Conservation (phyloP, 2,113 vertebrate genomes). For the Myotis brandtii region DNA sequence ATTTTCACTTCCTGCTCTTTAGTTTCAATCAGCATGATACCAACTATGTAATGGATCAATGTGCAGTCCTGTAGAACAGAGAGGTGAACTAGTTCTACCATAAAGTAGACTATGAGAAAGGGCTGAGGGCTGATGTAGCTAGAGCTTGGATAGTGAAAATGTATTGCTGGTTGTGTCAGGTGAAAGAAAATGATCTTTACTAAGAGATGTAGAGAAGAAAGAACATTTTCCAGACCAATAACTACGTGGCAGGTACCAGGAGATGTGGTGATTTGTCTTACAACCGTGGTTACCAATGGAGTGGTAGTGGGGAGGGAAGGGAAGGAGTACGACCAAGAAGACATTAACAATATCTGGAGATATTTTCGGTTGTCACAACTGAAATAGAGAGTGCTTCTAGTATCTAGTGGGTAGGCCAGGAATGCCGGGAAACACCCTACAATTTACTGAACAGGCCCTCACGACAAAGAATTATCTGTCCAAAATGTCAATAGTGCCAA, state of each 20-base stretch:
- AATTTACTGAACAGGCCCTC: background rate
- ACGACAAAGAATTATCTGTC: background rate
- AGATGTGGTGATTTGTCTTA: background rate
- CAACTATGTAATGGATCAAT: background rate
- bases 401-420: background rate
- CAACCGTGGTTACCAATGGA: background rate
- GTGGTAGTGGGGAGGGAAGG: background rate
- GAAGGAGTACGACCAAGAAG: background rate
- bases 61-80: background rate
- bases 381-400: background rate
- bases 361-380: background rate
- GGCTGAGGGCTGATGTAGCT: background rate
- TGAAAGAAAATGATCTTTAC: background rate
- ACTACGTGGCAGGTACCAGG: background rate
- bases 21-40: background rate
- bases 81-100: background rate
- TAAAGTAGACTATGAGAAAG: background rate
- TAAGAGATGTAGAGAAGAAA: background rate
- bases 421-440: background rate
- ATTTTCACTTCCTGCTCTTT: background rate
- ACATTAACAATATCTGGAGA: background rate
- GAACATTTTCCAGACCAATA: background rate
- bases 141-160: background rate
- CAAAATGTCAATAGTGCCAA: background rate
- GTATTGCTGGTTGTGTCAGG: background rate